Evolutionary conservation across 2,888 invertebrate genomes (phyloP), one percentile per base, ranked within the genome.

Genomic region (Orchesella flavescens): DNA sequence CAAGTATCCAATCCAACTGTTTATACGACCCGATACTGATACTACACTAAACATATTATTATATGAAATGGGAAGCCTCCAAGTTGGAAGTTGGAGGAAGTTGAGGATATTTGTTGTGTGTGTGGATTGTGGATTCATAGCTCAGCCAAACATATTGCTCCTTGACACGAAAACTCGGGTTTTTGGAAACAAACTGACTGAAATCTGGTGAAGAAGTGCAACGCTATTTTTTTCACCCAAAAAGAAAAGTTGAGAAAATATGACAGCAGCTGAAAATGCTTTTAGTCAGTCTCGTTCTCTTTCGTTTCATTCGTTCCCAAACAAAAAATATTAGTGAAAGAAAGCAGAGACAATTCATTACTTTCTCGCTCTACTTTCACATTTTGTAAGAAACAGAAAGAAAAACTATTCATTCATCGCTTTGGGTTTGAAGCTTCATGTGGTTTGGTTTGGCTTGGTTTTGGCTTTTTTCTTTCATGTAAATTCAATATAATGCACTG

Each of bases 131-230:
- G 34, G 34, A 34, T 34, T 34, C 34, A 34, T 34, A 34, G 34
- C 34, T 7, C 2, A 34, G 3, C 7, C 34, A 2, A 80, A 73
- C 44, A 68, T 66, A 80, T 80, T 74, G 74, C 80, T 68, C n/a
- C 49, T 68, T 80, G 80, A 61, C 80, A 80, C 80, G 80, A 80
- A 80, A 59, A 17, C 23, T 59, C 59, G 23, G 17, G 17, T 17
- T 59, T 17, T 21, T n/a, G 15, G n/a, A 53, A 53, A 53, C 2
- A 46, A 13, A 10, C 13, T 46, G 46, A 46, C 55, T 55, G 49
- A 49, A 49, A 49, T 49, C 49, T 34, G 34, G 34, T 2, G 34
- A 34, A 34, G 34, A 34, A 34, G 34, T 34, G 34, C 34, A 34
- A 34, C 7, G 34, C 34, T 4, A 34, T 34, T 34, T 34, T 7